Evolutionary conservation across 2,113 vertebrate genomes (phyloP), one percentile per base, ranked within the genome.

Genomic region (Pygoscelis adeliae): DNA sequence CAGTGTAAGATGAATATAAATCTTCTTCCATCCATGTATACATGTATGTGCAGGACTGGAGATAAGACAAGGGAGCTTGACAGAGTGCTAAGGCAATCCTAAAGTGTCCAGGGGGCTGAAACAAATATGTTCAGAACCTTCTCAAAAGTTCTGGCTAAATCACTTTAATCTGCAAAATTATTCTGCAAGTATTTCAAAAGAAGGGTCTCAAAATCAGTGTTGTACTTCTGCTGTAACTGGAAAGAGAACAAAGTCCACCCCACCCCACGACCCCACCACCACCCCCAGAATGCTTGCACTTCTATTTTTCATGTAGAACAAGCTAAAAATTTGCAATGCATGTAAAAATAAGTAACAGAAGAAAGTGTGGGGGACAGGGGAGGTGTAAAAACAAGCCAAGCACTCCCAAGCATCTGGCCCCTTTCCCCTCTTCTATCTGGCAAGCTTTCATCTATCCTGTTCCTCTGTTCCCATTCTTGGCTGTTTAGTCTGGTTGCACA

Each of bases 301-400:
- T 55, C 11, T 27, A 5, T 49, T 78, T 85, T 74, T 79, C 18
- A 29, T 10, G 21, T 25, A 83, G 38, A 44, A 84, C 32, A 90
- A 50, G 30, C 22, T 30, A 66, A 91, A 87, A 30, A 36, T 76
- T 63, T 90, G 23, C 10, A 56, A 71, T 21, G 17, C 3, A 11
- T 22, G 6, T 52, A 15, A 80, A 83, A 89, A 63, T 56, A 32
- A 61, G 16, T 19, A 79, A 38, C 21, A 38, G 22, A 56, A 49
- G 16, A 59, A 71, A 32, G 1, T 15, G 5, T 26, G 16, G 13
- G 38, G 29, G 11, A 17, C 10, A 29, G 0, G 0, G 30, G 5
- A 78, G 17, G 29, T 84, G 8, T 34, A 30, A 83, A 83, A 73
- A 29, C 34, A 77, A 46, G 9, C 11, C 29, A 86, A 69, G 8